Evolutionary conservation across 2,113 vertebrate genomes (phyloP).

Genomic region (Lamprologus callipterus): DNA sequence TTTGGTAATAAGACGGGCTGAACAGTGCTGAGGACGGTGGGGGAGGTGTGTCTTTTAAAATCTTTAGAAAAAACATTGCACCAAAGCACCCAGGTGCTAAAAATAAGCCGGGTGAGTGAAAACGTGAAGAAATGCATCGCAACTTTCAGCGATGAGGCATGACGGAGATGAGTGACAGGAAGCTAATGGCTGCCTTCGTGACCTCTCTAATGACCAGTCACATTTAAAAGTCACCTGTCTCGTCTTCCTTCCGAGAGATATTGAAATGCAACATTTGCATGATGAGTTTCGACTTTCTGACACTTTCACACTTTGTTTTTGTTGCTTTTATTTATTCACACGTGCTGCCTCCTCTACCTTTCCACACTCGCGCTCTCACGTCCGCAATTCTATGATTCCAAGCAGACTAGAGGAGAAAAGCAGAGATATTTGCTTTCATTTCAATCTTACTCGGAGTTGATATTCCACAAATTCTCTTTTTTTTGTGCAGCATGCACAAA

Average conservation of each 20-base stretch:
- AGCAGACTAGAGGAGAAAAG: background rate
- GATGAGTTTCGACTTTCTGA: background rate
- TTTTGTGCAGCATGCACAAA: background rate
- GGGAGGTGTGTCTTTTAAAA: slow-evolving; percentile 45
- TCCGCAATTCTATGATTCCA: slow-evolving; percentile 1
- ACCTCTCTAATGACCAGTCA: slow-evolving; percentile 27
- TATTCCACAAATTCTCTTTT: background rate
- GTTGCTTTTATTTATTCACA: background rate
- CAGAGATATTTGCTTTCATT: slow-evolving; percentile 26
- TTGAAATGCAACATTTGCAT: background rate
- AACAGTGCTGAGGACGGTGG: slow-evolving; percentile 25
- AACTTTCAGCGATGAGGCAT: slow-evolving; percentile 44
- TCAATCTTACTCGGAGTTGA: slow-evolving; percentile 18
- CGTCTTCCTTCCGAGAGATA: slow-evolving; percentile 13
- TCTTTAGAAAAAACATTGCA: slow-evolving; percentile 49
- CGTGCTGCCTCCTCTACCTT: background rate
- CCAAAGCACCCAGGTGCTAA: slow-evolving; percentile 53
- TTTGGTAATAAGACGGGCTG: slow-evolving; percentile 66
- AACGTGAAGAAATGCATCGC: slow-evolving; percentile 42
- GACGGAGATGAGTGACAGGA: slow-evolving; percentile 48
- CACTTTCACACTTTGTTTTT: background rate
- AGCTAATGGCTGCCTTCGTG: slow-evolving; percentile 43
- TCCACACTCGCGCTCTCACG: background rate
- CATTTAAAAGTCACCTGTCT: slow-evolving; percentile 61
- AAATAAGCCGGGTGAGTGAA: slow-evolving; percentile 54